Evolutionary conservation across 2,888 invertebrate species (phyloP).

Genomic region (Cremastinae sp.): DNA sequence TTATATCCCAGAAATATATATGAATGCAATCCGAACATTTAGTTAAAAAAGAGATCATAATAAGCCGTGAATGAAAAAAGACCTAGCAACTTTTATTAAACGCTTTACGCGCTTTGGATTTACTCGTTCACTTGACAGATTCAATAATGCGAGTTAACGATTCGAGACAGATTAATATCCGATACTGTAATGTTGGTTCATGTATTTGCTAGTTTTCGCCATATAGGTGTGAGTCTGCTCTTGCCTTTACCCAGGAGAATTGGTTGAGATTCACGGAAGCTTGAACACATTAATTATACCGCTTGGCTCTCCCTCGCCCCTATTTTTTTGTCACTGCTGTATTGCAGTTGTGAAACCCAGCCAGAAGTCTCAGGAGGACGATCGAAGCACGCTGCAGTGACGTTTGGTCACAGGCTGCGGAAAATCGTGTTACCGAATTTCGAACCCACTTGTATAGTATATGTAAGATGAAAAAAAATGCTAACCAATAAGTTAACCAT

Average conservation of each 20-base stretch:
- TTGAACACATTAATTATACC: conserved; percentile 58
- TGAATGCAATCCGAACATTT: no score
- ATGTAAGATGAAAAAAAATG: no score
- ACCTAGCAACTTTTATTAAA: no score
- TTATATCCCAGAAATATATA: no score
- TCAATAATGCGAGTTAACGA: conserved; percentile 50
- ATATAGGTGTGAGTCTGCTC: not conserved
- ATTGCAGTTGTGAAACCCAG: conserved; percentile 33
- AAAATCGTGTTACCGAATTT: conserved; percentile 18
- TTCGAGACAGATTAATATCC: conserved; percentile 50
- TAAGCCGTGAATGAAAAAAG: no score
- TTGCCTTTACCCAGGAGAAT: conserved; percentile 20
- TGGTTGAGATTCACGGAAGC: conserved; percentile 46
- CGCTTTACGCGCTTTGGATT: conserved; percentile 33
- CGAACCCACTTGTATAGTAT: no score
- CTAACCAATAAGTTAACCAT: no score
- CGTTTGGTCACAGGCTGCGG: conserved; percentile 1
- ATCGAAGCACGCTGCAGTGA: conserved; percentile 37
- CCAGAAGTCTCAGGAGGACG: conserved; percentile 48
- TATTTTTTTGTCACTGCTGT: conserved; percentile 9
- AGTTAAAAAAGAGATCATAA: no score
- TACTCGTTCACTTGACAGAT: conserved; percentile 34
- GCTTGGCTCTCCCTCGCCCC: not conserved
- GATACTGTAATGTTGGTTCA: not conserved
- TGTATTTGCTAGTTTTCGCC: not conserved